phyloP scores from a whole-genome alignment of 2,888 invertebrate species.

The Epinotia nisella region DNA sequence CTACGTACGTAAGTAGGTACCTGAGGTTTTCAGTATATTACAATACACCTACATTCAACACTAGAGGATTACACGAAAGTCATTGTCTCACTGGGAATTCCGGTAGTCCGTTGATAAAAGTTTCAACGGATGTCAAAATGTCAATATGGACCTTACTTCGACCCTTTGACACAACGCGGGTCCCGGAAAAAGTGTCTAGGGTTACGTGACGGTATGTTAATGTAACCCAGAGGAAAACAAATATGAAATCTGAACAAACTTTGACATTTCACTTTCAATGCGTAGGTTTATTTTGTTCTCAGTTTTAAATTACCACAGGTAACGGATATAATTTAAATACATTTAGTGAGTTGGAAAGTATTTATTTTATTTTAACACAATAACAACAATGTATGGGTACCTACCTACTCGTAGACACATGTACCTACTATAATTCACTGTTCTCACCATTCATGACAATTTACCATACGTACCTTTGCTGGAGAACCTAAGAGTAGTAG shows the following conservation, averaged over 20 bases:
- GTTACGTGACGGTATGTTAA: slow-evolving; percentile 66
- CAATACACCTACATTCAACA: too few species aligned
- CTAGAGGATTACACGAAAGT: too few species aligned
- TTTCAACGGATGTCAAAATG: slow-evolving; percentile 81
- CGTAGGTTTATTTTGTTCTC: slow-evolving; percentile 36
- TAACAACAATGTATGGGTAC: too few species aligned
- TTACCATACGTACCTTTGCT: too few species aligned
- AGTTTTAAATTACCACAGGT: slow-evolving; percentile 32
- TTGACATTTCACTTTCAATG: slow-evolving; percentile 60
- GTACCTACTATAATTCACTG: too few species aligned
- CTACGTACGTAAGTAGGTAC: too few species aligned
- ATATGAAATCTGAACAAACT: slow-evolving; percentile 58
- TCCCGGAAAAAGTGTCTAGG: slow-evolving; percentile 73
- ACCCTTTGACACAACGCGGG: slow-evolving; percentile 60
- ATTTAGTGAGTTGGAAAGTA: not conserved
- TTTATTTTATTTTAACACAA: too few species aligned
- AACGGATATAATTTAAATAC: not conserved
- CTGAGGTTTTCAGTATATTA: too few species aligned
- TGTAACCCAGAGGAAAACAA: slow-evolving; percentile 67
- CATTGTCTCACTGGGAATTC: slow-evolving; percentile 51
- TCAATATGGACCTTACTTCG: slow-evolving; percentile 70
- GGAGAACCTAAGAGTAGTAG: too few species aligned
- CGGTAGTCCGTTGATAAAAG: slow-evolving; percentile 63
- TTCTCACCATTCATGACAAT: too few species aligned
- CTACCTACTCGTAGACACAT: too few species aligned